Conservation (phyloP, 2,113 vertebrate species). For the Mobula hypostoma region DNA sequence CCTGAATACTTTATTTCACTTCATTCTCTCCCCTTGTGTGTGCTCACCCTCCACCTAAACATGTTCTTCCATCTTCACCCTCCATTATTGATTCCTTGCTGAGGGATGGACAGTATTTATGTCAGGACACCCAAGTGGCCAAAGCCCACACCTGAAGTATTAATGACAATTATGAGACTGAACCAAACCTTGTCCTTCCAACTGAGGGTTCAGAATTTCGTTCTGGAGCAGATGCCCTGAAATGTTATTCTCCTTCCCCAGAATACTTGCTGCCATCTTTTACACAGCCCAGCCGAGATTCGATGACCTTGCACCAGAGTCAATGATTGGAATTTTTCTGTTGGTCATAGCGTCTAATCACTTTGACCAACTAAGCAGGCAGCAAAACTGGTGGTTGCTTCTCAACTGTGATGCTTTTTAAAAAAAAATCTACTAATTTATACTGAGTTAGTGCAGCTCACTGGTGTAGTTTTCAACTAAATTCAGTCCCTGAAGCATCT, state of each 20-base stretch:
- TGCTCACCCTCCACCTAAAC: slow-evolving; percentile 49
- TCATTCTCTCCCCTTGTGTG: slow-evolving; percentile 43
- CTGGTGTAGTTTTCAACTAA: not conserved
- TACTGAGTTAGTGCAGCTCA: not conserved
- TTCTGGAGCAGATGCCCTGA: not conserved
- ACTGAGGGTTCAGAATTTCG: not conserved
- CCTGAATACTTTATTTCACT: not conserved
- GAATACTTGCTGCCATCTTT: not conserved
- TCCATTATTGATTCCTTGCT: slow-evolving; percentile 33
- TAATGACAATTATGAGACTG: not conserved
- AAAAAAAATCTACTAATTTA: not conserved
- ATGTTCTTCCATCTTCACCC: slow-evolving; percentile 41
- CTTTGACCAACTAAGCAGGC: not conserved
- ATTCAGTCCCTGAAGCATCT: not conserved
- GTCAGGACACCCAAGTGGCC: not conserved
- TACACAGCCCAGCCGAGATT: not conserved
- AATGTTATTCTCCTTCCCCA: not conserved
- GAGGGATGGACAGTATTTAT: not conserved
- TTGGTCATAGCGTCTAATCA: not conserved
- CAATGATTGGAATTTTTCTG: not conserved
- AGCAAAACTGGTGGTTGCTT: not conserved
- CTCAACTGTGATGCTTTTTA: not conserved
- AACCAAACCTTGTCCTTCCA: not conserved
- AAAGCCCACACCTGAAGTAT: not conserved
- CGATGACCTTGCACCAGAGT: not conserved